Evolutionary conservation across 2,113 vertebrate species (phyloP), one percentile per base, ranked within the genome.

Genomic region (Peromyscus leucopus): DNA sequence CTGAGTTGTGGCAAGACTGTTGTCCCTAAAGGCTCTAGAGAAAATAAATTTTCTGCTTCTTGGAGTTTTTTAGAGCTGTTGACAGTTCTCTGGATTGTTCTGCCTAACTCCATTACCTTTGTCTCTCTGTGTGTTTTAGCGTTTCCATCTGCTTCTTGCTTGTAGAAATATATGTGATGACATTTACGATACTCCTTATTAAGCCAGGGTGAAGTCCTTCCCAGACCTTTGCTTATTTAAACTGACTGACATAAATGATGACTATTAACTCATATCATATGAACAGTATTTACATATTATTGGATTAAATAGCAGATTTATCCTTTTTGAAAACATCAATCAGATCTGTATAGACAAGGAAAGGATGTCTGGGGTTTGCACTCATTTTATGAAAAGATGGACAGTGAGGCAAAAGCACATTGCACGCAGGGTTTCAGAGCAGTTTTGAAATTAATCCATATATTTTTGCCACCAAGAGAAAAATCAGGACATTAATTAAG

Each of bases 341-440:
- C 8, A 67, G 9, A 17, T 7, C 2, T 51, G 1, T 59, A 87
- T 15, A 67, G 6, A 42, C 2, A n/a, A 1, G 7, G 19, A 72
- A 86, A 31, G 0, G 0, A 2, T 2, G 36, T 36, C 6, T 57
- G 5, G 22, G 72, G 5, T 36, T 65, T 16, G 6, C 0, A 13
- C 31, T 69, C 19, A 48, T 86, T 51, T 86, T 67, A 21, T 12
- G 8, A 74, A 74, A 39, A 11, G 2, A 61, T 36, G 26, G 13
- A 31, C 6, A 26, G 7, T 24, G 21, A 72, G 7, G 6, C 12
- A 88, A 72, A 88, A 26, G 4, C 39, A 75, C 19, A 57, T 1
- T n/a, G 3, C 6, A 72, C 19, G 4, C 6, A 39, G 31, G 33
- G 13, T 26, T 46, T 82, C 28, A 71, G 0, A 87, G 67, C 9